Evolutionary conservation across 92 coral and sea anemone genomes (phyloP).

Genomic region (Chrysogorgia sp.): DNA sequence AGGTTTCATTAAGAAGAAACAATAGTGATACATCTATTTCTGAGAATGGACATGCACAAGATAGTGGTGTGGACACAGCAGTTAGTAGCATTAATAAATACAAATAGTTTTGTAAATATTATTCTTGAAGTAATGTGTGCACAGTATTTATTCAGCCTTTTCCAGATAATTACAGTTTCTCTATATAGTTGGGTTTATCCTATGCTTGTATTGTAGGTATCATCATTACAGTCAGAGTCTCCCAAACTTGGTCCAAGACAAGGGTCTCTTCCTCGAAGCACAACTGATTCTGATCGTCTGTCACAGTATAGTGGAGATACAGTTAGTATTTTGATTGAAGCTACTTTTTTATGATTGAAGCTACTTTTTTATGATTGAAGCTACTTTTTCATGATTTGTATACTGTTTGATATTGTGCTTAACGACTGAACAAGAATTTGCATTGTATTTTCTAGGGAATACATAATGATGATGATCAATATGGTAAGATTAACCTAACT

Average conservation of each 20-base stretch:
- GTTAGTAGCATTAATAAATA: constrained; percentile 56
- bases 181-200: constrained; percentile 5
- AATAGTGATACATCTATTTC: constrained; percentile 37
- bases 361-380: too few relatives aligned
- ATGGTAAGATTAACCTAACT: constrained; percentile 11
- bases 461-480: constrained; percentile 13
- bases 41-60: constrained; percentile 63
- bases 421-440: too few relatives aligned
- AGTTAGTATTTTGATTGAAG: constrained; percentile 5
- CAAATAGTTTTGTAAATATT: too few relatives aligned
- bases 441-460: constrained; percentile 13
- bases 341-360: too few relatives aligned
- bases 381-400: too few relatives aligned
- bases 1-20: constrained; percentile 56
- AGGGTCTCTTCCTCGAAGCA: constrained; percentile 24
- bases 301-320: constrained; percentile 44
- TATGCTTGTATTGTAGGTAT: not conserved
- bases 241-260: constrained; percentile 34
- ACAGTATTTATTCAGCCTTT: not conserved
- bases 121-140: not conserved
- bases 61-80: constrained; percentile 75
- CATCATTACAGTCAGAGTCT: constrained; percentile 40
- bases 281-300: constrained; percentile 16
- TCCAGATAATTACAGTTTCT: not conserved
- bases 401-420: too few relatives aligned